Percentiles rank a stretch among this genome's conserved stretches.
Conservation (phyloP, 2,888 invertebrate species). For the Napeogenes inachia region DNA sequence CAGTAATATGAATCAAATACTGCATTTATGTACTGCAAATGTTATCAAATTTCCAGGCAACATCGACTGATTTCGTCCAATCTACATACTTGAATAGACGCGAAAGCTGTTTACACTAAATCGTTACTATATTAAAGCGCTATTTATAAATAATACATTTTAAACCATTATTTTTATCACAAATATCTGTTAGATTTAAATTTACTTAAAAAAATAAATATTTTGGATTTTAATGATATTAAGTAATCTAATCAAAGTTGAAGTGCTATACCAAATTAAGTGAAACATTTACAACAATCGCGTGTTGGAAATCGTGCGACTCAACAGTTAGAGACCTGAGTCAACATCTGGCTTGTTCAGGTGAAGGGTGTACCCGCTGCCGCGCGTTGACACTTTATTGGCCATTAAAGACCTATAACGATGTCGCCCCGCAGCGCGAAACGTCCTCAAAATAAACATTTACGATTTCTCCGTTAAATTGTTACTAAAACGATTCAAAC, state of each 20-base stretch:
- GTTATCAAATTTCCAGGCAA: slow-evolving; percentile 18
- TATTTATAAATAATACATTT: slow-evolving; percentile 8
- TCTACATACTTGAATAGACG: slow-evolving; percentile 17
- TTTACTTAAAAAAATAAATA: background rate
- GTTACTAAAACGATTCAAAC: slow-evolving; percentile 69
- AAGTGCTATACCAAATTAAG: background rate
- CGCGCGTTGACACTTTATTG: slow-evolving; percentile 71
- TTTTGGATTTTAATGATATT: background rate
- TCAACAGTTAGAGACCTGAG: slow-evolving; percentile 8
- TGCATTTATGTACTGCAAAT: slow-evolving; percentile 8
- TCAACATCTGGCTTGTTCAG: slow-evolving; percentile 40
- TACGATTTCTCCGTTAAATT: slow-evolving; percentile 69
- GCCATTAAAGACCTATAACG: slow-evolving; percentile 72
- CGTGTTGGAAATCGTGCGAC: slow-evolving; percentile 1
- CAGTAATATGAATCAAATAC: slow-evolving; percentile 8
- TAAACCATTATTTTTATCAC: no score
- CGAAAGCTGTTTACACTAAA: slow-evolving; percentile 9
- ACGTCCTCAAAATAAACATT: slow-evolving; percentile 70
- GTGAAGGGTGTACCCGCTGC: slow-evolving; percentile 59
- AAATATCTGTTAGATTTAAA: background rate
- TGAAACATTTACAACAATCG: background rate
- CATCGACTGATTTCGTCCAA: slow-evolving; percentile 18
- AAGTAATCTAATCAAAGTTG: background rate
- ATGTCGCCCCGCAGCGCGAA: slow-evolving; percentile 58
- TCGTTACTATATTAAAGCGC: slow-evolving; percentile 14